phyloP scores from a whole-genome alignment of 1,140 invertebrate species.

The Drosophila serrata region DNA sequence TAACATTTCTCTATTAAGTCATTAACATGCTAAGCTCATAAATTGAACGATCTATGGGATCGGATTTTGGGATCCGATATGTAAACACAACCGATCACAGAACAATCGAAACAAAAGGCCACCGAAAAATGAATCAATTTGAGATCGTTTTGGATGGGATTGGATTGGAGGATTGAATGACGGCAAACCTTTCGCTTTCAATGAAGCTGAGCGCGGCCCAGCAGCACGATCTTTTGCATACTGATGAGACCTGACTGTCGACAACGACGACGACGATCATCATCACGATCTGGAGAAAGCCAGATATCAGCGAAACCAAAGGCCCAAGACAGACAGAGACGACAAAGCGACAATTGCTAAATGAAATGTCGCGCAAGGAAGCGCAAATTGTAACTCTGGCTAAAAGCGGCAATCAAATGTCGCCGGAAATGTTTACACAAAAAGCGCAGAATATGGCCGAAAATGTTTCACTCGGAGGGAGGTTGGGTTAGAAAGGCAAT shows the following conservation, averaged over 20 bases:
- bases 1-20: conserved; percentile 67
- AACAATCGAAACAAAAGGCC: conserved; percentile 48
- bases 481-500: conserved; percentile 71
- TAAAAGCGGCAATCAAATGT: conserved; percentile 51
- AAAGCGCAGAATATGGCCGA: conserved; percentile 44
- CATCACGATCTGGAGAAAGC: conserved; percentile 77
- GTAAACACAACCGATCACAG: conserved; percentile 48
- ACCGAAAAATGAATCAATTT: conserved; percentile 69
- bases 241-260: conserved; percentile 57
- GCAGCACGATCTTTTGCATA: conserved; percentile 70
- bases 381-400: conserved; percentile 62
- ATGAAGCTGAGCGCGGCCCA: conserved; percentile 42
- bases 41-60: conserved; percentile 53
- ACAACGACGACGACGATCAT: conserved; percentile 37
- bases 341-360: conserved; percentile 72
- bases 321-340: conserved; percentile 17
- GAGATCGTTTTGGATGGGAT: conserved; percentile 38
- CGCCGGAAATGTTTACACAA: conserved; percentile 66
- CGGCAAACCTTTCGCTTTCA: conserved; percentile 79
- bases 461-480: conserved; percentile 32
- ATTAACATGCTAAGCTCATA: conserved; percentile 69
- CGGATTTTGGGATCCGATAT: conserved; percentile 7
- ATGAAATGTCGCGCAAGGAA: conserved; percentile 78
- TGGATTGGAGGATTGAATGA: conserved; percentile 19
- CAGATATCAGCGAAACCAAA: conserved; percentile 42